Evolutionary conservation across 2,888 invertebrate genomes (phyloP), one percentile per base, ranked within the genome.

Genomic region (Tigriopus californicus): DNA sequence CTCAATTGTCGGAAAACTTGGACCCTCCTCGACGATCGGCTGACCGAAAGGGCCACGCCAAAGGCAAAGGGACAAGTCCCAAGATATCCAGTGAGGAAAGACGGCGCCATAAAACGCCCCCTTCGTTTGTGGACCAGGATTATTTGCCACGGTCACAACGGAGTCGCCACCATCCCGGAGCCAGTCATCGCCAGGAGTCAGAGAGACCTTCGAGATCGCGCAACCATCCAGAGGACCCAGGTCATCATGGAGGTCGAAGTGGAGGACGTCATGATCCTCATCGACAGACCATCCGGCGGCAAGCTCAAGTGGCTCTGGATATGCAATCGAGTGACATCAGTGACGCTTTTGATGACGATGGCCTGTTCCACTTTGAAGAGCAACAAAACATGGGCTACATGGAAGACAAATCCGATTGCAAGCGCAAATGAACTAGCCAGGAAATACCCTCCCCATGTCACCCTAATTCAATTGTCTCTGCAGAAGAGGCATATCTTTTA

Each of bases 261-360:
- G 33, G 49, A 1, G n/a, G 15, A 18, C 20, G 58, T 10, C 12
- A 22, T 13, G 40, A 58, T n/a, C 18, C 49, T 11, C 18, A 33
- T 6, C 1, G 49, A 20, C 24, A 22, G 33, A 18, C 24, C 20
- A 47, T 46, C n/a, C 58, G 58, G 12, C 13, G 49, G 15, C 49
- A 46, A 46, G 42, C 40, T 5, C 40, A 33, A 41, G 54, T 33
- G 8, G 18, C n/a, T 40, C 13, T n/a, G 18, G 15, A 54, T 11
- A 54, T 33, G 18, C 15, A 41, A 41, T n/a, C 40, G 10, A 41
- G 18, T 13, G 25, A 24, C 15, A 15, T 40, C 13, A 49, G 58
- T 25, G 58, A 58, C 49, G 58, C 49, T 11, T 58, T 58, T 40
- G 58, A 58, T 33, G 58, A 58, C 25, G 58, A 58, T 8, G 49